Conservation (phyloP, 64 coral and sea anemone genomes). For the Hydrozoanthus tunicans region DNA sequence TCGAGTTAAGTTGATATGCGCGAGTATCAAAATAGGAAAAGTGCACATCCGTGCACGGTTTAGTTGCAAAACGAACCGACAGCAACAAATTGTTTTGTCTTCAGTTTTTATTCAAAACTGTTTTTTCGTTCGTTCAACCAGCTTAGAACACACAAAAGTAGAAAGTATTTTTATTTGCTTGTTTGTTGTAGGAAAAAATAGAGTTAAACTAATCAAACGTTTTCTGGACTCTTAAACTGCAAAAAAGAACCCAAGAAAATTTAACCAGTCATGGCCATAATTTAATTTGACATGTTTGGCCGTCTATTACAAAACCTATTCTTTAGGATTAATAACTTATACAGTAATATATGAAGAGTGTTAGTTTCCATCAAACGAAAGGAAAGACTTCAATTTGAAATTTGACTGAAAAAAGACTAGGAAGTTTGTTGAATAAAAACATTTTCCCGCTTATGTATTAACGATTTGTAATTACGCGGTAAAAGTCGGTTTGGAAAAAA, state of each 20-base stretch:
- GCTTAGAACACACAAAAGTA: conserved; percentile 1
- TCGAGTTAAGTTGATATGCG: conserved; percentile 40
- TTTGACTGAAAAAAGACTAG: conserved; percentile 26
- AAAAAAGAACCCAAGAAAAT: background rate
- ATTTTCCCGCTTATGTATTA: conserved; percentile 15
- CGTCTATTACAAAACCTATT: conserved; percentile 48
- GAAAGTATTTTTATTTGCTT: background rate
- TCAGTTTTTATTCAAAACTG: background rate
- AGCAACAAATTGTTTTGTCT: conserved; percentile 45
- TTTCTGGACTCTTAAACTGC: conserved; percentile 31
- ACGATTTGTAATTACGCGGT: conserved; percentile 36
- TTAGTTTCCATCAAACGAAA: conserved; percentile 36
- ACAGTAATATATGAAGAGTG: conserved; percentile 43
- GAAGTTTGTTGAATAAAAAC: background rate
- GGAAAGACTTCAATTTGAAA: conserved; percentile 26
- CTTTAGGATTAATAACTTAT: conserved; percentile 36
- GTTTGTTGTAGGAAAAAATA: background rate
- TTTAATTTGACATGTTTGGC: conserved; percentile 58
- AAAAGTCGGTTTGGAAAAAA: conserved; percentile 24
- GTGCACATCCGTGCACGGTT: background rate
- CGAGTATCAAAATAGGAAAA: conserved; percentile 50
- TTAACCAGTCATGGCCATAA: conserved; percentile 30
- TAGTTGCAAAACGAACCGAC: conserved; percentile 24
- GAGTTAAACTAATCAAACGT: background rate
- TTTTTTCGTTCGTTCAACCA: conserved; percentile 12